Conservation (phyloP, 2,888 invertebrate species). For the Morinoia aosen region DNA sequence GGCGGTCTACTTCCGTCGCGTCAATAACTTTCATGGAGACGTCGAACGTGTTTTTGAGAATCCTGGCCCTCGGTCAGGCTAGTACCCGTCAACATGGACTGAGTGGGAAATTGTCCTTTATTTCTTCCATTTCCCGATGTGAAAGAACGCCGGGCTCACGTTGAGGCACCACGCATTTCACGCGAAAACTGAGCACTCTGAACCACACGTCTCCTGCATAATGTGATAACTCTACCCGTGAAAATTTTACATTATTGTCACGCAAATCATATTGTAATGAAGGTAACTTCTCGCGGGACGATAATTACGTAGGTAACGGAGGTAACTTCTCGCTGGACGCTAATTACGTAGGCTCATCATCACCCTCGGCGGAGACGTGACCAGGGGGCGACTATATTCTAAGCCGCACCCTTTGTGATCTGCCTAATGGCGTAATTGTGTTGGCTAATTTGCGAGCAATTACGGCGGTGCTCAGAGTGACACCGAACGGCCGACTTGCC, state of each 20-base stretch:
- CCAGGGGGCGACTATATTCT: slow-evolving; percentile 8
- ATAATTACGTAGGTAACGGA: not conserved
- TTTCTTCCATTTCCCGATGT: too few species aligned
- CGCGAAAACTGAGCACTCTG: too few species aligned
- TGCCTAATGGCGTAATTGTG: slow-evolving; percentile 23
- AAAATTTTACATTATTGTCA: not conserved
- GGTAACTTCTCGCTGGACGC: not conserved
- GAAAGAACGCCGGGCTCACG: too few species aligned
- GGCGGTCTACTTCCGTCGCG: too few species aligned
- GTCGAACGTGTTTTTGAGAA: too few species aligned
- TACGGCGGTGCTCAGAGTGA: slow-evolving; percentile 10
- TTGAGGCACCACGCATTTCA: too few species aligned
- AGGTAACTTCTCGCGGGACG: not conserved
- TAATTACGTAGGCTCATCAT: slow-evolving; percentile 16
- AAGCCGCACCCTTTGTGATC: slow-evolving; percentile 29
- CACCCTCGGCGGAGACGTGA: slow-evolving; percentile 10
- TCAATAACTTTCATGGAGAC: too few species aligned
- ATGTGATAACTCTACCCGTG: too few species aligned
- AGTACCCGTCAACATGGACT: too few species aligned
- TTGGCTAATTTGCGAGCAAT: slow-evolving; percentile 37
- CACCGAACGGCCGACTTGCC: not conserved
- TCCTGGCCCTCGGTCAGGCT: too few species aligned
- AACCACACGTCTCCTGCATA: too few species aligned
- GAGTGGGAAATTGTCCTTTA: too few species aligned
- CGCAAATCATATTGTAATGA: not conserved